Evolutionary conservation across 2,888 invertebrate species (phyloP).

Genomic region (Tenthredo scrophulariae): DNA sequence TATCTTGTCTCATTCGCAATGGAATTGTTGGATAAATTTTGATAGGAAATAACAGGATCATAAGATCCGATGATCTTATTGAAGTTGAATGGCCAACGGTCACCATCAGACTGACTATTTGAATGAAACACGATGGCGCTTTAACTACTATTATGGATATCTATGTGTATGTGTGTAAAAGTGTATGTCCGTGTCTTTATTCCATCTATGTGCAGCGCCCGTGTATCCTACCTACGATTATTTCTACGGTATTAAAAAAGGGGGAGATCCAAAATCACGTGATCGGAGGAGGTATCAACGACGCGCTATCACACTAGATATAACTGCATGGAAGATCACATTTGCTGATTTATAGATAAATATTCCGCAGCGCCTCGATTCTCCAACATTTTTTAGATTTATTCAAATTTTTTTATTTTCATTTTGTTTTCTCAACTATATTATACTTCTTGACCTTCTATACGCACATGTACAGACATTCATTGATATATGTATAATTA

Average conservation of each 20-base stretch:
- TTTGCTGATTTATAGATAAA: background rate
- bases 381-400: background rate
- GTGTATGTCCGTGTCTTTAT: conserved; percentile 2
- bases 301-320: conserved; percentile 6
- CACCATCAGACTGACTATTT: conserved; percentile 73
- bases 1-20: background rate
- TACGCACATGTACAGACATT: background rate
- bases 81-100: conserved; percentile 61
- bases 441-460: background rate
- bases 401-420: background rate
- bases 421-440: background rate
- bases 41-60: background rate
- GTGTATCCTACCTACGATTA: conserved; percentile 33
- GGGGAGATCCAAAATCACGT: conserved; percentile 52
- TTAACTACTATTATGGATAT: conserved; percentile 56
- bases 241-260: conserved; percentile 39
- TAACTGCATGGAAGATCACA: conserved; percentile 31
- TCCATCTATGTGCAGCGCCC: conserved; percentile 18
- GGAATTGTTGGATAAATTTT: background rate
- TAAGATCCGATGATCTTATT: conserved; percentile 1
- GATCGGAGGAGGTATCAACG: conserved; percentile 40
- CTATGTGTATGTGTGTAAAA: background rate
- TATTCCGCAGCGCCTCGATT: conserved; percentile 1
- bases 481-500: background rate
- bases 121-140: conserved; percentile 69